Base-by-base conservation (phyloP, 1,140 invertebrate species). In the Phortica variegata region DNA sequence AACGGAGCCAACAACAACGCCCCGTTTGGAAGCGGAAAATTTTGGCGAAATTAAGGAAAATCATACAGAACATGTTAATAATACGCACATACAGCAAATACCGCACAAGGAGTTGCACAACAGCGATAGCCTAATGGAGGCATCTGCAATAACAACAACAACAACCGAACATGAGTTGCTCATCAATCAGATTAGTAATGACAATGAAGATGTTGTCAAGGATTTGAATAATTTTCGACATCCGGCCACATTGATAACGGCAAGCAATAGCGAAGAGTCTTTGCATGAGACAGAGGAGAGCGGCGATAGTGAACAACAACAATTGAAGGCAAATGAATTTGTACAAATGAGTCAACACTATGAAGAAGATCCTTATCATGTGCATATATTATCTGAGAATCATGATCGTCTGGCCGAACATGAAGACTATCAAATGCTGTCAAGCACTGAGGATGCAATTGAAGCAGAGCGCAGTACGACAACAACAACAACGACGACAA, bases 341-440 rank as follows among this genome's bases (percentile, higher is more conserved):
- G n/a, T 40, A 8, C 29, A 21, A n/a, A 13, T 32, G 17, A 52
- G 17, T 31, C 59, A 68, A 38, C 60, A 56, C n/a, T n/a, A n/a
- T 36, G 54, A 62, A 48, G 69, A 73, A 58, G 70, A 73, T 73
- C 70, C 70, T 39, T 73, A 73, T 60, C 70, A 73, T 65, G 65
- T 60, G 54, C 70, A 73, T 55, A 73, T 73, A 66, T 60, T 73
- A 45, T 70, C 70, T 44, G 70, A 73, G 51, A 69, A 73, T 60
- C 70, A 73, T 63, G 70, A 73, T 61, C 61, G 69, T 56, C 65
- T 73, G 56, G 69, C 70, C 58, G 69, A 73, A 61, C 69, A 73
- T 41, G 69, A 69, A 59, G 70, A 73, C 65, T 73, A 73, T 63
- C 65, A 73, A 70, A 66, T 73, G 62, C 53, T 73, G 23, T 73